Evolutionary conservation across 2,113 vertebrate species (phyloP).

Genomic region (Oreochromis aureus): DNA sequence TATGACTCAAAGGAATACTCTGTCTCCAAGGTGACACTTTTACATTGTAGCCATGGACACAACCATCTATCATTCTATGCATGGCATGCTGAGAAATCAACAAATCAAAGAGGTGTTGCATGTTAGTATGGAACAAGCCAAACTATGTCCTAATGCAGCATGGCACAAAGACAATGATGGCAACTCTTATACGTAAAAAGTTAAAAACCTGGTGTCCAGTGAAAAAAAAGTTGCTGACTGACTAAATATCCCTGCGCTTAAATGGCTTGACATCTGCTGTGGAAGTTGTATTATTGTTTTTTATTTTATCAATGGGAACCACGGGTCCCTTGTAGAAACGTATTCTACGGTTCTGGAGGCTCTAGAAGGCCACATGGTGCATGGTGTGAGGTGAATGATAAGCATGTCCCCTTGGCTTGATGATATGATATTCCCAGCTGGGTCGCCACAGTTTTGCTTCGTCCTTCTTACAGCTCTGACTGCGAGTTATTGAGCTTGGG

Average conservation of each 20-base stretch:
- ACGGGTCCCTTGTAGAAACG: not conserved
- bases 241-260: constrained; percentile 11
- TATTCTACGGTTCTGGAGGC: not conserved
- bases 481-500: constrained; percentile 40
- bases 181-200: not conserved
- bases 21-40: constrained; percentile 67
- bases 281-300: not conserved
- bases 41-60: constrained; percentile 63
- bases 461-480: constrained; percentile 35
- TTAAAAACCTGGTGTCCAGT: not conserved
- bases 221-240: constrained; percentile 4
- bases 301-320: not conserved
- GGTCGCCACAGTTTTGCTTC: constrained; percentile 28
- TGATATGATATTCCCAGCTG: constrained; percentile 45
- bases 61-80: constrained; percentile 41
- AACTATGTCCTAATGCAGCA: not conserved
- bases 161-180: not conserved
- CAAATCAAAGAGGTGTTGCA: constrained; percentile 31
- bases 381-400: constrained; percentile 53
- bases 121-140: constrained; percentile 1
- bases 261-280: not conserved
- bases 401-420: constrained; percentile 37
- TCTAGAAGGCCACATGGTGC: not conserved
- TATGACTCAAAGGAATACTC: constrained; percentile 34
- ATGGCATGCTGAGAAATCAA: constrained; percentile 27